Evolutionary conservation across 2,113 vertebrate species (phyloP), one percentile per base, ranked within the genome.

Genomic region (Cinclus mexicanus): DNA sequence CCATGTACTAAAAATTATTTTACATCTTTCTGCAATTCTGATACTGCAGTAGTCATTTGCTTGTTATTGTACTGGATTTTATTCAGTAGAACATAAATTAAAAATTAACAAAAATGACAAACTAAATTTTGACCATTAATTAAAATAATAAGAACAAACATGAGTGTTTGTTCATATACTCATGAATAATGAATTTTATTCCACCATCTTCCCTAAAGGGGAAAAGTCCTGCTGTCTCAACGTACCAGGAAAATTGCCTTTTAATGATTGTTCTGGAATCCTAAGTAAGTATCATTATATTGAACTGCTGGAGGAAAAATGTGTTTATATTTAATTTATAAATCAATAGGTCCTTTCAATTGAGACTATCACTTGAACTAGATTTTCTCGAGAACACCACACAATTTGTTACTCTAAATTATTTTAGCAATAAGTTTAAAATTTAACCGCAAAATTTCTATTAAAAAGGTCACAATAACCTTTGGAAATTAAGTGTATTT

Each of bases 211-310:
- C 72, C 80, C 87, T 57, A 53, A 89, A 91, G 81, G 53, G 35
- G 24, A 90, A 89, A 94, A 90, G 41, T 37, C 67, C 56, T 79
- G 80, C 87, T 91, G 70, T 69, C 71, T 94, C 68, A 85, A 69
- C 61, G 63, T 77, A 74, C 12, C n/a, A 91, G 56, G 67, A 70
- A 91, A 89, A 93, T 88, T 83, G 37, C 28, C n/a, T 89, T 88
- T 74, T 93, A 96, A 93, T 85, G 71, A 74, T 91, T 90, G 11
- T 80, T 93, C 82, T 80, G 76, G 61, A 91, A 72, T 83, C 26
- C 17, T 60, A 81, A 93, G 18, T 47, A 63, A 70, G 17, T 85
- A 35, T 72, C 78, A 79, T 87, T 87, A 72, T 78, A 87, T 41
- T 82, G 76, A 93, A 75, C 56, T 56, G 56, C 57, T 68, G 41